Evolutionary conservation across 2,888 invertebrate species (phyloP).

Genomic region (Tachystola acroxantha): DNA sequence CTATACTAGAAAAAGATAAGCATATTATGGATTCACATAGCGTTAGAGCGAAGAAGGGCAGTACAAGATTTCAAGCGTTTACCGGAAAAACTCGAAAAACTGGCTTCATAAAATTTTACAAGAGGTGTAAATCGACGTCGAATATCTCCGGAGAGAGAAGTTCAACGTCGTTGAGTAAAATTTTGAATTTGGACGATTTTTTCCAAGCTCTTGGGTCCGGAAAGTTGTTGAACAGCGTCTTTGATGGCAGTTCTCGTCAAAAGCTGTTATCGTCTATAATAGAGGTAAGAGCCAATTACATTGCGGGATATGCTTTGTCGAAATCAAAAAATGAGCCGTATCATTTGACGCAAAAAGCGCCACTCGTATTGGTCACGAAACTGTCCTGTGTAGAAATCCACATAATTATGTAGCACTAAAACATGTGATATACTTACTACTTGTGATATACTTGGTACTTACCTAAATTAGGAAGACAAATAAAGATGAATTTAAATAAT

Average conservation of each 20-base stretch:
- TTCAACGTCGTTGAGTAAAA: slow-evolving; percentile 38
- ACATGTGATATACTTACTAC: no score
- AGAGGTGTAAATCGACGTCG: slow-evolving; percentile 51
- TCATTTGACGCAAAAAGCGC: no score
- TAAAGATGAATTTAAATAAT: no score
- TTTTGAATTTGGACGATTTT: slow-evolving; percentile 56
- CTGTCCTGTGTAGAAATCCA: no score
- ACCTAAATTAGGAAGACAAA: no score
- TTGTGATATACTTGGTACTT: no score
- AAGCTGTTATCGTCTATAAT: slow-evolving; percentile 43
- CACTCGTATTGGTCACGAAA: no score
- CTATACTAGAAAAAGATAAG: neutral
- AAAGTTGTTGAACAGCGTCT: slow-evolving; percentile 37
- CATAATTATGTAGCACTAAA: no score
- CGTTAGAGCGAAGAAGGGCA: neutral
- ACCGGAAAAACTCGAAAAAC: slow-evolving; percentile 20
- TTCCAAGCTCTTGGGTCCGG: slow-evolving; percentile 47
- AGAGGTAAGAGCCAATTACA: slow-evolving; percentile 40
- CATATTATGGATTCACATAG: neutral
- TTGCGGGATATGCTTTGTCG: no score
- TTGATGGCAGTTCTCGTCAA: slow-evolving; percentile 37
- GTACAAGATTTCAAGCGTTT: neutral
- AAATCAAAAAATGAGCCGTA: no score
- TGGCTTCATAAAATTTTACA: slow-evolving; percentile 38
- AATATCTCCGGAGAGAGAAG: slow-evolving; percentile 24